A percentile compares a stretch with the other conserved stretches of the same genome.
phyloP scores from a whole-genome alignment of 2,797 vertebrate species.

The Spinus olivaceus region DNA sequence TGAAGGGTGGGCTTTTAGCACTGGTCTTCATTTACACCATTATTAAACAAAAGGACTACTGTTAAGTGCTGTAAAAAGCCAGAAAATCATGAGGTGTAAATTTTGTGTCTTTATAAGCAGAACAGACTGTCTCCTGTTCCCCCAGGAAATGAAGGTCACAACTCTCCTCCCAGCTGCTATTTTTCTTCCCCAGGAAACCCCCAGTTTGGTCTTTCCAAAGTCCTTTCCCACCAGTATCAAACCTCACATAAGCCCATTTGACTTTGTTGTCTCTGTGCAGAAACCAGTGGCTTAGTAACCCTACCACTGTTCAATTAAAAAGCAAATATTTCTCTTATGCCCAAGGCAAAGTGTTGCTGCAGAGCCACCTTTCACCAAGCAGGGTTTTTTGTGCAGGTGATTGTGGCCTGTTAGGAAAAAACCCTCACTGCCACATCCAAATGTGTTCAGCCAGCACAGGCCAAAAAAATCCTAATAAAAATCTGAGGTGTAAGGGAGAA shows the following conservation, averaged over 20 bases:
- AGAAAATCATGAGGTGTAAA: not conserved
- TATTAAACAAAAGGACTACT: conserved; percentile 75
- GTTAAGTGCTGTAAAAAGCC: conserved; percentile 42
- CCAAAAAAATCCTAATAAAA: not conserved
- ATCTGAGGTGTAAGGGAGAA: not conserved
- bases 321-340: not conserved
- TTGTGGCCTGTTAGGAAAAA: not conserved
- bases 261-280: not conserved
- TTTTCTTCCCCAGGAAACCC: not conserved
- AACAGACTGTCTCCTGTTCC: accelerated
- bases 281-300: not conserved
- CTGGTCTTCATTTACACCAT: conserved; percentile 74
- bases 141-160: not conserved
- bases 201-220: not conserved
- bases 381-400: not conserved
- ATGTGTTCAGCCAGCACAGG: not conserved
- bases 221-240: not conserved
- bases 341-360: accelerated
- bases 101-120: not conserved
- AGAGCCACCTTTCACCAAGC: accelerated
- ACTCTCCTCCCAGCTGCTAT: not conserved
- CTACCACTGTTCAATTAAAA: not conserved
- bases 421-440: not conserved
- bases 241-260: accelerated
- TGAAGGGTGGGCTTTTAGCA: conserved; percentile 69